Base-by-base conservation (phyloP, 2,797 vertebrate species). In the Neomorphus geoffroyi region DNA sequence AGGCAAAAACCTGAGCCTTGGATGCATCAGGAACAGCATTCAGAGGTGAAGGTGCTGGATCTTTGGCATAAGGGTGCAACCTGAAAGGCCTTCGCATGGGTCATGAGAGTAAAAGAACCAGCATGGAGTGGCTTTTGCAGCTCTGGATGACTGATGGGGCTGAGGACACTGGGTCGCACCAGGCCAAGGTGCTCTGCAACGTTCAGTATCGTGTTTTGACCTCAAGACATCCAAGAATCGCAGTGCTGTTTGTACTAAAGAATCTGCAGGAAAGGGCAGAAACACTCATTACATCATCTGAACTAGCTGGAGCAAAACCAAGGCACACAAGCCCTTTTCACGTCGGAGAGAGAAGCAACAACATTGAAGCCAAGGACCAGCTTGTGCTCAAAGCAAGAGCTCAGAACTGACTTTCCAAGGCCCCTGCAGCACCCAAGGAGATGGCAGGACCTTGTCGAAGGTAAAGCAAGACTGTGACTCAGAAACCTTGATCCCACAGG, bases 201-300 rank as follows among this genome's bases (percentile, higher is more conserved):
- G 0, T 57, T 77, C 80, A 50, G 86, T 37, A 12, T 26, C 0
- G 0, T 53, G 71, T 51, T 23, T 61, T 88, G 87, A 89, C 89
- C 91, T 80, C 6, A 0, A 89, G 87, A 10, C 78, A 77, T 11
- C 67, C 71, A 8, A 80, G 57, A 73, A 64, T 2, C 1, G 1
- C 35, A 15, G 74, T 30, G 81, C 80, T 60, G 75, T 41, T 69
- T 61, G 77, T 41, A 91, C 86, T 89, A 13, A 45, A 56, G 75
- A 13, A 54, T 41, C 41, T 82, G 58, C 91, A 91, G 84, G 95
- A 91, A 92, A 84, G 56, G 91, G 89, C 91, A 95, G 84, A 48
- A 73, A n/a, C 0, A 4, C 48, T 93, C 72, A 41, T 95, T 67
- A 90, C 89, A 88, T 92, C 95, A 85, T 30, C 78, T 7, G 0